Evolutionary conservation across 2,797 vertebrate species (phyloP).

Genomic region (Sparus aurata): DNA sequence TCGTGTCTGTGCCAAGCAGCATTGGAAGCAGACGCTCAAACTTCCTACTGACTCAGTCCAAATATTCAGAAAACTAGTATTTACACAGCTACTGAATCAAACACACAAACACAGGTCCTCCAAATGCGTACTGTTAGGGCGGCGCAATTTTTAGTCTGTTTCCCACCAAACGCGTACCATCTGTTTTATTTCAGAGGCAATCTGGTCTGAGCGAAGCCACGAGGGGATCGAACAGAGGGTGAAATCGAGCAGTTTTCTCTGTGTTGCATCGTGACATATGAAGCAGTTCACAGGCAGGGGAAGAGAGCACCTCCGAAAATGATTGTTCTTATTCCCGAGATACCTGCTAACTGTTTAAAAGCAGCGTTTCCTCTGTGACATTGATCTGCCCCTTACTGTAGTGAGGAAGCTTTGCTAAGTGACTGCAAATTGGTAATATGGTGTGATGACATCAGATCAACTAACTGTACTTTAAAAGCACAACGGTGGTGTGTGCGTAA

Average conservation of each 20-base stretch:
- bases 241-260: conserved; percentile 74
- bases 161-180: conserved; percentile 84
- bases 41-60: conserved; percentile 74
- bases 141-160: conserved; percentile 81
- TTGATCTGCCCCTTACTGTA: conserved; percentile 27
- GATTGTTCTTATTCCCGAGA: conserved; percentile 54
- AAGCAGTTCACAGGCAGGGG: conserved; percentile 73
- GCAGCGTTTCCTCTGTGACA: conserved; percentile 1
- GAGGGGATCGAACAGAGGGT: conserved; percentile 80
- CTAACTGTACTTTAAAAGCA: conserved; percentile 27
- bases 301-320: conserved; percentile 53
- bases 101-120: conserved; percentile 78
- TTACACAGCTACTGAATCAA: conserved; percentile 74
- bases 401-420: neutral
- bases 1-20: conserved; percentile 71
- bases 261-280: conserved; percentile 79
- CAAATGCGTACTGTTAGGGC: conserved; percentile 75
- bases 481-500: neutral
- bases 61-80: conserved; percentile 76
- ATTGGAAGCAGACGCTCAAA: conserved; percentile 80
- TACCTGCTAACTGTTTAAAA: conserved; percentile 34
- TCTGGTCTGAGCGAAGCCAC: conserved; percentile 82
- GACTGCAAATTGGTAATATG: conserved; percentile 18
- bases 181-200: conserved; percentile 88
- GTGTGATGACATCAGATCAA: conserved; percentile 16